Evolutionary conservation across 2,797 vertebrate species (phyloP).

Genomic region (Diceros bicornis): DNA sequence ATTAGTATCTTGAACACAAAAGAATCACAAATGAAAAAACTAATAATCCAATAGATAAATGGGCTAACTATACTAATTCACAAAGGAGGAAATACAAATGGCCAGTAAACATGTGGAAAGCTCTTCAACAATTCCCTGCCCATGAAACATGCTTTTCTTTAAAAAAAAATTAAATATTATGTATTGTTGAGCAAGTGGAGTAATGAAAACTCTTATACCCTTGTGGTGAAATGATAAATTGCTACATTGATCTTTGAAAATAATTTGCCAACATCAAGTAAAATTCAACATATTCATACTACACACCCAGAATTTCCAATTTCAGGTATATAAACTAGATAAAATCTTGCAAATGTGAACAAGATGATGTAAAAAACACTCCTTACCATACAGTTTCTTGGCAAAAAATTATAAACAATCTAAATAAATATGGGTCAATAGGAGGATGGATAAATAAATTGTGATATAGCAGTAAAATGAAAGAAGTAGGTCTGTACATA

Average conservation of each 20-base stretch:
- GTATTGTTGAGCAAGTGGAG: neutral
- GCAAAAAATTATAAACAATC: neutral
- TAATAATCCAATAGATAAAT: neutral
- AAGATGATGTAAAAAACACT: neutral
- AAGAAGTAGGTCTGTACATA: neutral
- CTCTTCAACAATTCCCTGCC: neutral
- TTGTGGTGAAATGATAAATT: neutral
- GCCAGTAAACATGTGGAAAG: neutral
- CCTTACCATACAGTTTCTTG: neutral
- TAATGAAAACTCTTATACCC: neutral
- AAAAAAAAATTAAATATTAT: neutral
- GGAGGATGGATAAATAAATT: neutral
- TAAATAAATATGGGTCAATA: neutral
- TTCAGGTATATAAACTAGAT: neutral
- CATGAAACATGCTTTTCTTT: neutral
- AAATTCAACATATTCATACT: neutral
- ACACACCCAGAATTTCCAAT: neutral
- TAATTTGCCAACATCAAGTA: neutral
- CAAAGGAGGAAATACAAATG: neutral
- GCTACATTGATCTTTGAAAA: neutral
- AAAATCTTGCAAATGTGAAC: neutral
- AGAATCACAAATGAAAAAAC: neutral
- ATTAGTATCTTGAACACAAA: neutral
- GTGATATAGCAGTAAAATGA: neutral
- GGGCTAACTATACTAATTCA: neutral